Evolutionary conservation across 2,113 vertebrate species (phyloP).

Genomic region (Gasterosteus nipponicus): DNA sequence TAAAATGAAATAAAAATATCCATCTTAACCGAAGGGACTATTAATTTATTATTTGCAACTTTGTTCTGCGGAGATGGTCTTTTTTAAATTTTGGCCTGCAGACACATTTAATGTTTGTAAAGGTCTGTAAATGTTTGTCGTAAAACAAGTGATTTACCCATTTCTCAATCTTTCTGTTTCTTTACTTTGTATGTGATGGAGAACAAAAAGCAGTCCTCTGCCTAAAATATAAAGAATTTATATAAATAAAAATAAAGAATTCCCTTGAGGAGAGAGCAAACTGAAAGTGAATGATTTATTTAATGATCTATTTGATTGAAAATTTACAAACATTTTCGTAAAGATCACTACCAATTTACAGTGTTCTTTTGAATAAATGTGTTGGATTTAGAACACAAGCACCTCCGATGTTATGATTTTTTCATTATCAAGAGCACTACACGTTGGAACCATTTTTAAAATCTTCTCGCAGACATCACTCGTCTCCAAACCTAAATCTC

Average conservation of each 20-base stretch:
- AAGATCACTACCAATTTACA: background rate
- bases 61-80: background rate
- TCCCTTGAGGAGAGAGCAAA: too few relatives aligned
- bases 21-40: background rate
- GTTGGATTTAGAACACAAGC: background rate
- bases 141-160: too few relatives aligned
- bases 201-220: background rate
- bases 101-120: too few relatives aligned
- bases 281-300: too few relatives aligned
- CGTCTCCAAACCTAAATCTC: background rate
- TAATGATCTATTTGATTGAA: background rate
- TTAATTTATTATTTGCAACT: background rate
- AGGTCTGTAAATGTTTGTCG: too few relatives aligned
- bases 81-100: too few relatives aligned
- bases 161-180: too few relatives aligned
- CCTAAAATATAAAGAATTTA: too few relatives aligned
- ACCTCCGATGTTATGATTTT: background rate
- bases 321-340: background rate
- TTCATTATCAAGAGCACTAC: background rate
- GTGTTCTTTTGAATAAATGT: background rate
- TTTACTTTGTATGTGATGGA: too few relatives aligned
- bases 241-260: too few relatives aligned
- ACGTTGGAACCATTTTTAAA: background rate
- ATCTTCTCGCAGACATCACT: background rate
- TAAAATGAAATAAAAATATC: background rate